Conservation (phyloP, 2,797 vertebrate species). For the Synaphobranchus kaupii region DNA sequence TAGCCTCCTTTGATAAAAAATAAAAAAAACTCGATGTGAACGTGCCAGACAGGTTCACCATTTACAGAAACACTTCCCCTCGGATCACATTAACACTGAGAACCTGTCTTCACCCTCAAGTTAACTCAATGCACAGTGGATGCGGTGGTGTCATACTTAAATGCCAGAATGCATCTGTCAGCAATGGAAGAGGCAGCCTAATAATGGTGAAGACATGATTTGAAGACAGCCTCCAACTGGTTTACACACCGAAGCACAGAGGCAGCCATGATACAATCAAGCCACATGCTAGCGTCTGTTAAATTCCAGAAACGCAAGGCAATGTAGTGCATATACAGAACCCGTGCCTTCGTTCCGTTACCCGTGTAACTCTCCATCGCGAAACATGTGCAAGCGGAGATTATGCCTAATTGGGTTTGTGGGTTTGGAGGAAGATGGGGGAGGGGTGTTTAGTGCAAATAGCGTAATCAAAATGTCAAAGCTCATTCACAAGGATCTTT, state of each 20-base stretch:
- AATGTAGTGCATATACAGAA: neutral
- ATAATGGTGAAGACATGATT: neutral
- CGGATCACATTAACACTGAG: neutral
- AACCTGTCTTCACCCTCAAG: neutral
- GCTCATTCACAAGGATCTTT: slow-evolving; percentile 17
- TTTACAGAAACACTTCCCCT: neutral
- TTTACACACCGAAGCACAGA: neutral
- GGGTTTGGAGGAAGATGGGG: neutral
- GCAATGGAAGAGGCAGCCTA: neutral
- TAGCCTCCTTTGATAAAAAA: neutral
- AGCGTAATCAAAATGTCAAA: slow-evolving; percentile 11
- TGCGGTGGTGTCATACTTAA: neutral
- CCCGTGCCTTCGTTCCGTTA: neutral
- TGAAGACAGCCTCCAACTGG: neutral
- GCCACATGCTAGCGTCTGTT: neutral
- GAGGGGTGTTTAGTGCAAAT: slow-evolving; percentile 18
- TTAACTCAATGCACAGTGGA: neutral
- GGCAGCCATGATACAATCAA: neutral
- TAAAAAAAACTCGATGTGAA: neutral
- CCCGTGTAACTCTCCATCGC: neutral
- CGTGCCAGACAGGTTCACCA: neutral
- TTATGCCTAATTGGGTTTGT: slow-evolving; percentile 2
- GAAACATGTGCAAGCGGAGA: neutral
- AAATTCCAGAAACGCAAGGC: neutral
- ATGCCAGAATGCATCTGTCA: neutral